Conservation (phyloP, 2,797 vertebrate species). For the Benthosema pterotum region DNA sequence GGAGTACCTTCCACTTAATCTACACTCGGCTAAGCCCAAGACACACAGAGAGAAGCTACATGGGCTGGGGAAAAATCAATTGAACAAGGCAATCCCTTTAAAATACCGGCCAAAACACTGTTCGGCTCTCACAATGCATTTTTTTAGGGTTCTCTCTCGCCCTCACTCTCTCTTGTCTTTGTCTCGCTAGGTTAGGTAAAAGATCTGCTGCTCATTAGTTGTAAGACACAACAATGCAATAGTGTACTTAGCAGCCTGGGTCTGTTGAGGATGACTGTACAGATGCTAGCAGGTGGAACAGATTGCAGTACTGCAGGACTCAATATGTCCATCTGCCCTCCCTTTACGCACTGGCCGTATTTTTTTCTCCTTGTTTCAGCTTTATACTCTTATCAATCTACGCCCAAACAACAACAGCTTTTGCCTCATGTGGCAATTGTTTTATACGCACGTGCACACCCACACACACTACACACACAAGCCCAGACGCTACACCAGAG, state of each 20-base stretch:
- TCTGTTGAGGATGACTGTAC: slow-evolving; percentile 48
- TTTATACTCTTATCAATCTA: slow-evolving; percentile 40
- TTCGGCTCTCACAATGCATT: slow-evolving; percentile 26
- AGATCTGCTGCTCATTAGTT: slow-evolving; percentile 49
- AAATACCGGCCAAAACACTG: slow-evolving; percentile 38
- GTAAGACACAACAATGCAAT: slow-evolving; percentile 48
- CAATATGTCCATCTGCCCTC: slow-evolving; percentile 77
- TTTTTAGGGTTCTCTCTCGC: slow-evolving; percentile 29
- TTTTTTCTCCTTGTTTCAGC: slow-evolving; percentile 55
- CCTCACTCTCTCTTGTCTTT: slow-evolving; percentile 1
- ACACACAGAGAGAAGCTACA: slow-evolving; percentile 42
- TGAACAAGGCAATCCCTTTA: slow-evolving; percentile 50
- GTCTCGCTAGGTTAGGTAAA: slow-evolving; percentile 14
- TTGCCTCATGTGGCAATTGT: not conserved
- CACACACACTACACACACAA: slow-evolving; percentile 9
- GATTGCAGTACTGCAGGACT: slow-evolving; percentile 68
- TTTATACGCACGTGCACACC: not conserved
- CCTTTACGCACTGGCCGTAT: slow-evolving; percentile 49
- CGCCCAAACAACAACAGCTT: not conserved
- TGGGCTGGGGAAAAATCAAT: slow-evolving; percentile 53
- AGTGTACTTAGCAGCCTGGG: slow-evolving; percentile 47
- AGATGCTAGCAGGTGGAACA: slow-evolving; percentile 57
- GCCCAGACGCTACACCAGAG: slow-evolving; percentile 25
- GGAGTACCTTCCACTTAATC: slow-evolving; percentile 50
- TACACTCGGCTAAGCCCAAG: slow-evolving; percentile 31